Conservation (phyloP, 2,113 vertebrate species). For the Sturnus vulgaris region DNA sequence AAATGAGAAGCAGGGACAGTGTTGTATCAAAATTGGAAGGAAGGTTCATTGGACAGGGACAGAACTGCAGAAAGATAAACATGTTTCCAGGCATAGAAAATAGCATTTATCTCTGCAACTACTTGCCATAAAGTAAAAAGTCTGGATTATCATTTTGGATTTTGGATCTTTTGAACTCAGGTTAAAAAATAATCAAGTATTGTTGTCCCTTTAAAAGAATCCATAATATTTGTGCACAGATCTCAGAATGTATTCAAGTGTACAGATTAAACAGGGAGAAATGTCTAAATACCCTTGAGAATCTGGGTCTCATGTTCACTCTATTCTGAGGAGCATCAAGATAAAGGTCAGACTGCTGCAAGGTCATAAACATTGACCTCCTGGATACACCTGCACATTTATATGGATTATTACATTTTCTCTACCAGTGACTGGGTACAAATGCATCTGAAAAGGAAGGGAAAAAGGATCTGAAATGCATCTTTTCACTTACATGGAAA, state of each 20-base stretch:
- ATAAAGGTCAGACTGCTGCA: background rate
- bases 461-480: too few relatives aligned
- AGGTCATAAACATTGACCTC: background rate
- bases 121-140: background rate
- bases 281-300: background rate
- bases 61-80: background rate
- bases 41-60: background rate
- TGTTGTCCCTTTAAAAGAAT: background rate
- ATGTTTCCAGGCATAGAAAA: background rate
- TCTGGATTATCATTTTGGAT: background rate
- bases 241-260: background rate
- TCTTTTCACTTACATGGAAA: background rate
- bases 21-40: background rate
- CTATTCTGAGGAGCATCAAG: background rate
- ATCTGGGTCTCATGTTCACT: background rate
- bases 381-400: background rate
- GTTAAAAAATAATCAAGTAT: rapidly evolving
- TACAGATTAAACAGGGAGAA: background rate
- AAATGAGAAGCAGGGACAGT: background rate
- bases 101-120: background rate
- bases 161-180: background rate
- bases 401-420: background rate
- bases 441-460: background rate
- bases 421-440: background rate
- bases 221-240: background rate